phyloP scores from a whole-genome alignment of 2,113 vertebrate species.

The Lucifuga dentata region DNA sequence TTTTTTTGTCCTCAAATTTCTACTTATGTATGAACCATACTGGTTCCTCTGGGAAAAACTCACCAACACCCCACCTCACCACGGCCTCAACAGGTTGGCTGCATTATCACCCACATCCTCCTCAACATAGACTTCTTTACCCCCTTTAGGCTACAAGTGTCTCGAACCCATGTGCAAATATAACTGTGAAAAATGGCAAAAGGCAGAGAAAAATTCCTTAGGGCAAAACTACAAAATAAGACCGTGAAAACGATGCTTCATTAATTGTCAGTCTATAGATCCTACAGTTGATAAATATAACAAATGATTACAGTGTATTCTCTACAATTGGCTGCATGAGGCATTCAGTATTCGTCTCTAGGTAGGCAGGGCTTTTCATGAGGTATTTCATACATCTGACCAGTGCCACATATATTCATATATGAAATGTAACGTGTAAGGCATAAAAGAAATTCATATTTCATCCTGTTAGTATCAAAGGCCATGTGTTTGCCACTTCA shows the following conservation, averaged over 20 bases:
- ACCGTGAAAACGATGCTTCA: constrained; percentile 8
- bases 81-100: background rate
- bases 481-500: constrained; percentile 8
- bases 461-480: constrained; percentile 11
- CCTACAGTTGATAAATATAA: constrained; percentile 14
- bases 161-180: constrained; percentile 64
- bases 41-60: too few species aligned
- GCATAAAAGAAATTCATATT: constrained; percentile 31
- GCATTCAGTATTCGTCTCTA: constrained; percentile 56
- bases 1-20: too few species aligned
- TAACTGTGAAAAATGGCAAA: constrained; percentile 39
- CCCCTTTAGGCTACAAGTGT: constrained; percentile 44
- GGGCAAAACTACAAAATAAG: constrained; percentile 31
- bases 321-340: constrained; percentile 51
- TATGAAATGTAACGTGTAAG: constrained; percentile 37
- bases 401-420: constrained; percentile 49
- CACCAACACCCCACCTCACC: background rate
- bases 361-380: constrained; percentile 61
- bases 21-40: too few species aligned
- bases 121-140: too few species aligned
- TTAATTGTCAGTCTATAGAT: background rate
- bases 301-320: constrained; percentile 52
- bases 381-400: constrained; percentile 74
- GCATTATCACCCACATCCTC: constrained; percentile 21
- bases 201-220: constrained; percentile 18